Conservation (phyloP, 2,797 vertebrate genomes). For the Liasis olivaceus region DNA sequence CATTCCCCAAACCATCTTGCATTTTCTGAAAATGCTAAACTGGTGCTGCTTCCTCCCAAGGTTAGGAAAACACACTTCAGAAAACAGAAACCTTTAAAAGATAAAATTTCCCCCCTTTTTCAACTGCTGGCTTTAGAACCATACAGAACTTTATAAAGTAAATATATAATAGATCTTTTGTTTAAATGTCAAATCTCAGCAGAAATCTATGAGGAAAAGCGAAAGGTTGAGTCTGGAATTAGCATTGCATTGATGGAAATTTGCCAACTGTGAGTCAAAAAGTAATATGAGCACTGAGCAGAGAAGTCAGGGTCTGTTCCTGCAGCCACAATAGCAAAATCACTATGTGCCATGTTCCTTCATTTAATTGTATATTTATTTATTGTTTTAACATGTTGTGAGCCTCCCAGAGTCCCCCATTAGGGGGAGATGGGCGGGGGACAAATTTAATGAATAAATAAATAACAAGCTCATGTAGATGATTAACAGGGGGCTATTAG, state of each 20-base stretch:
- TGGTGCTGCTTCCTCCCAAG: not conserved
- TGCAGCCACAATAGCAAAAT: not conserved
- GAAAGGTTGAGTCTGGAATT: not conserved
- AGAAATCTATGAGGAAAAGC: not conserved
- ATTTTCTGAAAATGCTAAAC: not conserved
- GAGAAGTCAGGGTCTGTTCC: not conserved
- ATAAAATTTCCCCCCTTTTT: not conserved
- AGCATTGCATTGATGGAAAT: not conserved
- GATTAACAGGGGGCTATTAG: not conserved
- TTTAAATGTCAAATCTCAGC: not conserved
- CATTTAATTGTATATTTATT: not conserved
- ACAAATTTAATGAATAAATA: too few species aligned
- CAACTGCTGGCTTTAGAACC: not conserved
- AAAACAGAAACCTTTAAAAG: not conserved
- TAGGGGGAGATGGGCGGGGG: too few species aligned
- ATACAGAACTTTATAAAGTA: not conserved
- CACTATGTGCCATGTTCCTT: not conserved
- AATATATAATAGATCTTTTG: not conserved
- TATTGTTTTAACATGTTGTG: too few species aligned
- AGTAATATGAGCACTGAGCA: not conserved
- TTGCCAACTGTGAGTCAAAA: not conserved
- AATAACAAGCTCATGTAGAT: not conserved
- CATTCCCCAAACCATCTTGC: not conserved
- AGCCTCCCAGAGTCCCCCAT: too few species aligned
- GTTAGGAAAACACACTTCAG: not conserved